phyloP scores from a whole-genome alignment of 2,888 invertebrate genomes.

The Sarcophaga caerulescens region DNA sequence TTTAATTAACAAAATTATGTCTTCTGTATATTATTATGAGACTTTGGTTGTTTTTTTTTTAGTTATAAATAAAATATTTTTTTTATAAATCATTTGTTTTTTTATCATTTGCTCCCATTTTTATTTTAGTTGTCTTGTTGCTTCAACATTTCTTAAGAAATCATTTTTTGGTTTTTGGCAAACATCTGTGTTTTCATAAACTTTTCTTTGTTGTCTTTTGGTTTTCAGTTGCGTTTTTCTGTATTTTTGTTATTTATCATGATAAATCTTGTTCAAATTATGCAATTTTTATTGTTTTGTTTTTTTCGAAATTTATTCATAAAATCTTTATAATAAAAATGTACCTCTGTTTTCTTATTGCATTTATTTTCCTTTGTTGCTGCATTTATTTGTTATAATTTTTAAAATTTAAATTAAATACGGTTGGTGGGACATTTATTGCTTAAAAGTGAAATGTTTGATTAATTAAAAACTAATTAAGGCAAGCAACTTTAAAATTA shows the following conservation, averaged over 20 bases:
- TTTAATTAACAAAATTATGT: slow-evolving; percentile 38
- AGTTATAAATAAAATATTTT: background rate
- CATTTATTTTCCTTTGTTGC: no score
- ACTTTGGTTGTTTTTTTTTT: background rate
- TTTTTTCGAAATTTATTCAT: slow-evolving; percentile 43
- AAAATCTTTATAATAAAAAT: background rate
- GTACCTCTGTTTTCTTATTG: no score
- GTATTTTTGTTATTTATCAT: slow-evolving; percentile 14
- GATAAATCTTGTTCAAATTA: background rate
- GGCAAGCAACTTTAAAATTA: no score
- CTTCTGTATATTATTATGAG: background rate
- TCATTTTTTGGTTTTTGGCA: slow-evolving; percentile 17
- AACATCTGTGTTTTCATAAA: slow-evolving; percentile 40
- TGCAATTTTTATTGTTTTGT: background rate
- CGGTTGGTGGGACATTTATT: no score
- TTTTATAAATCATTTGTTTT: slow-evolving; percentile 46
- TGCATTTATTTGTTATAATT: no score
- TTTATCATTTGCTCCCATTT: slow-evolving; percentile 43
- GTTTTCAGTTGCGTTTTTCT: background rate
- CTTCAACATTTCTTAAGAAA: slow-evolving; percentile 25
- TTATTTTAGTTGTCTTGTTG: background rate
- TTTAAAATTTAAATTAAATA: no score
- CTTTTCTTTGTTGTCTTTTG: slow-evolving; percentile 1
- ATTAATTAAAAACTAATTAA: no score
- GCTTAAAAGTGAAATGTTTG: no score